Evolutionary conservation across 2,113 vertebrate genomes (phyloP).

Genomic region (Trinectes maculatus): DNA sequence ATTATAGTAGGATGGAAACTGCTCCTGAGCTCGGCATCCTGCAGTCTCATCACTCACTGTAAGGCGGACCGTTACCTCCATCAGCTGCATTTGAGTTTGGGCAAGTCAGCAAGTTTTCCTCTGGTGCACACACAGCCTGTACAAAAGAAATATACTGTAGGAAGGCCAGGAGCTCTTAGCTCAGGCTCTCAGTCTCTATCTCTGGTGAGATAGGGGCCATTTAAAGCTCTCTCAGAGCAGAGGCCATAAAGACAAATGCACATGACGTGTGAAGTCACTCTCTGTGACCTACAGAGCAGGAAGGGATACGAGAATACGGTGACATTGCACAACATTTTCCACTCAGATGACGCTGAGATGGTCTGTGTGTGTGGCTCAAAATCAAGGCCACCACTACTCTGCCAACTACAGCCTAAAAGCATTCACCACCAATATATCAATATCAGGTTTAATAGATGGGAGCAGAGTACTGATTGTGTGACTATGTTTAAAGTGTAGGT

Average conservation of each 20-base stretch:
- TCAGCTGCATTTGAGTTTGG: slow-evolving; percentile 78
- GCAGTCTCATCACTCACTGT: slow-evolving; percentile 83
- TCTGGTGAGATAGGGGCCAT: slow-evolving; percentile 61
- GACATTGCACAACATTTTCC: slow-evolving; percentile 13
- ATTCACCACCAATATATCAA: slow-evolving; percentile 38
- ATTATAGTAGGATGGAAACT: slow-evolving; percentile 64
- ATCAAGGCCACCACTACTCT: slow-evolving; percentile 69
- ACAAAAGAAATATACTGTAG: slow-evolving; percentile 68
- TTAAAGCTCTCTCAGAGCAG: slow-evolving; percentile 56
- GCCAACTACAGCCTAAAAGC: slow-evolving; percentile 65
- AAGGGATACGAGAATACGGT: slow-evolving; percentile 23
- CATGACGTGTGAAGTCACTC: slow-evolving; percentile 33
- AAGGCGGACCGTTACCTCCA: slow-evolving; percentile 79
- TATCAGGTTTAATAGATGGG: slow-evolving; percentile 22
- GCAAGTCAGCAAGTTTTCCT: slow-evolving; percentile 80
- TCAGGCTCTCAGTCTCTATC: slow-evolving; percentile 42
- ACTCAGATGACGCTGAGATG: slow-evolving; percentile 46
- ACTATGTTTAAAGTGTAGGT: slow-evolving; percentile 33
- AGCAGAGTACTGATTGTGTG: slow-evolving; percentile 31
- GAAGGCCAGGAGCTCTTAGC: slow-evolving; percentile 49
- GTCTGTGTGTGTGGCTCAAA: slow-evolving; percentile 45
- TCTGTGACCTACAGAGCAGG: slow-evolving; percentile 35
- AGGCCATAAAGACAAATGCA: slow-evolving; percentile 63
- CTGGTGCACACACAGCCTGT: slow-evolving; percentile 62
- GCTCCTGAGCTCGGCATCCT: slow-evolving; percentile 76